Base-by-base conservation (phyloP, 2,888 invertebrate genomes). In the Pyrgus malvae region DNA sequence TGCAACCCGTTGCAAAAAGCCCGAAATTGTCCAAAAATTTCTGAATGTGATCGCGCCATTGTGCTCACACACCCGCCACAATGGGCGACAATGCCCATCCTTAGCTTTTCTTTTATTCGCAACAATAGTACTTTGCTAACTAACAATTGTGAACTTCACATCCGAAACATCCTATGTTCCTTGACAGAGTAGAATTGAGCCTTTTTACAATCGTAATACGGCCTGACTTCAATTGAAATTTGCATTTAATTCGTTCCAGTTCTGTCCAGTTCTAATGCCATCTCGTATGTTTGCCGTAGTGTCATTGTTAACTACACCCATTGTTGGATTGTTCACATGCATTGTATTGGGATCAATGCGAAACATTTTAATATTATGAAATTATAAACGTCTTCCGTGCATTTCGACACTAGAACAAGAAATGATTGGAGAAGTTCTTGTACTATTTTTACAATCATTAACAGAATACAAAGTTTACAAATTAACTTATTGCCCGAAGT, bases 291-390 rank as follows among this genome's bases (percentile, higher is more conserved):
- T 90, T 89, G 88, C 80, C 74, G 76, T 82, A 85, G 80, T 84
- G 86, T 88, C 89, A 90, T 90, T 89, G 90, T 90, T 88, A 87
- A 80, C 76, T 84, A 86, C 72, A 85, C 87, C 83, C 74, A 86
- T 90, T 89, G 88, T 90, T 64, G 66, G 63, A 84, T 89, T 90
- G 88, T 89, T 86, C 79, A 70, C 66, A 62, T 59, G 67, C 67
- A 74, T 85, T 84, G 88, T 87, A 76, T 71, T 53, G 64, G 70
- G 76, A 87, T 88, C 87, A 84, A 88, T 88, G 87, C 73, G 87
- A 89, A 88, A 89, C 89, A 88, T 89, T 89, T 88, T 90, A 90
- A 90, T 90, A 89, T 88, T 85, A 82, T 83, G 81, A 86, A 89
- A 89, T 88, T 89, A 89, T 88, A 83, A 84, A 87, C 78, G 86